phyloP scores from a whole-genome alignment of 1,140 invertebrate species.

The Microvelia longipes region DNA sequence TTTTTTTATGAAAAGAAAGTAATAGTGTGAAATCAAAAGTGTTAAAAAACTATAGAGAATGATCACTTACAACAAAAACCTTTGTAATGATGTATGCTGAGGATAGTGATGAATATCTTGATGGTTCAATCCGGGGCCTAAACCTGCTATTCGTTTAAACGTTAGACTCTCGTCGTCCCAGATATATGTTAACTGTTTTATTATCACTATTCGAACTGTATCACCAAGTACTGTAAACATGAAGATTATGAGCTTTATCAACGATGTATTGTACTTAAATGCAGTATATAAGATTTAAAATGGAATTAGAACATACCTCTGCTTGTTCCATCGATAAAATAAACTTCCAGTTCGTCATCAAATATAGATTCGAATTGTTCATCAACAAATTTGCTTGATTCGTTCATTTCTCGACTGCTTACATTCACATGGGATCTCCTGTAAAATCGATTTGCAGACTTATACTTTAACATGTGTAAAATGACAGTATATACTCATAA shows the following conservation, averaged over 20 bases:
- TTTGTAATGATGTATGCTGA: background rate
- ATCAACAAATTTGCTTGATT: background rate
- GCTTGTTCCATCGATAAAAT: background rate
- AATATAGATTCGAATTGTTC: background rate
- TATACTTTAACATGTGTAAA: background rate
- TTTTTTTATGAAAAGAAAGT: too few relatives aligned
- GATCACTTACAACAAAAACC: too few relatives aligned
- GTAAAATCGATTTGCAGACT: background rate
- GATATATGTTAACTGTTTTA: background rate
- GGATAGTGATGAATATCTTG: background rate
- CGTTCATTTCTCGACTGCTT: background rate
- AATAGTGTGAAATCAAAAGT: too few relatives aligned
- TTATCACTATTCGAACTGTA: background rate
- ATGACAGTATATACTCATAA: background rate
- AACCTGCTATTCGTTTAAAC: background rate
- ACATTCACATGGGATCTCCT: background rate
- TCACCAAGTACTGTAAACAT: background rate
- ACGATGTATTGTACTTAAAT: too few relatives aligned
- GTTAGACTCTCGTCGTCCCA: background rate
- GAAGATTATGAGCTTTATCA: too few relatives aligned
- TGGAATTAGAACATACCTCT: too few relatives aligned
- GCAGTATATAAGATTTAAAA: too few relatives aligned
- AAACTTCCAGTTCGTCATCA: background rate
- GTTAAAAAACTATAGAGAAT: too few relatives aligned
- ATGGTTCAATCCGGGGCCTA: background rate